phyloP scores from a whole-genome alignment of 2,888 invertebrate species.

The Netelia inedita region DNA sequence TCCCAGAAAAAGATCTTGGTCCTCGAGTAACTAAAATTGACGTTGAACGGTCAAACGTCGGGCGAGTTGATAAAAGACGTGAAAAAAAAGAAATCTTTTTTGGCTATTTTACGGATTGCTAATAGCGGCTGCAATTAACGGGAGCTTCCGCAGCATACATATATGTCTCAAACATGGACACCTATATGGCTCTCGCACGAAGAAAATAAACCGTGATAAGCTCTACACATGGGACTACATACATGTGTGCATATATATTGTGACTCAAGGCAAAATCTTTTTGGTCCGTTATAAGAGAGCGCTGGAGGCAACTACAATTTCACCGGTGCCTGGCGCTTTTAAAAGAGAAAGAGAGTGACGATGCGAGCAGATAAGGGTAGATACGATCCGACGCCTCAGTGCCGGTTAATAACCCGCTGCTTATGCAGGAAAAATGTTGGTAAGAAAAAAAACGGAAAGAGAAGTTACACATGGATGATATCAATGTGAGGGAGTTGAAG shows the following conservation, averaged over 20 bases:
- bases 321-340: slow-evolving; percentile 17
- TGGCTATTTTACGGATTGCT: too few species aligned
- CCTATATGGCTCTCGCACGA: background rate
- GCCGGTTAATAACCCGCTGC: slow-evolving; percentile 80
- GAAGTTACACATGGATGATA: slow-evolving; percentile 12
- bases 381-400: slow-evolving; percentile 78
- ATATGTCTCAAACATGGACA: too few species aligned
- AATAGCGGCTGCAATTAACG: too few species aligned
- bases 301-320: slow-evolving; percentile 44
- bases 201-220: background rate
- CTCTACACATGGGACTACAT: background rate
- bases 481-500: background rate
- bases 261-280: slow-evolving; percentile 23
- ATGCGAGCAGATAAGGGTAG: slow-evolving; percentile 75
- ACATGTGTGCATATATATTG: background rate
- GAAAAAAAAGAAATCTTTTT: too few species aligned
- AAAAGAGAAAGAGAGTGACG: slow-evolving; percentile 33
- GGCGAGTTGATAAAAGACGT: too few species aligned
- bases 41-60: too few species aligned
- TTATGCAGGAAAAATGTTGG: slow-evolving; percentile 80
- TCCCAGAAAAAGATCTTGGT: too few species aligned
- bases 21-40: too few species aligned
- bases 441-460: slow-evolving; percentile 54
- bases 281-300: slow-evolving; percentile 17
- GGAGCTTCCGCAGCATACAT: background rate